Percentiles rank a stretch among this genome's conserved stretches.
phyloP scores from a whole-genome alignment of 2,113 vertebrate genomes.

The Thamnophis sirtalis region DNA sequence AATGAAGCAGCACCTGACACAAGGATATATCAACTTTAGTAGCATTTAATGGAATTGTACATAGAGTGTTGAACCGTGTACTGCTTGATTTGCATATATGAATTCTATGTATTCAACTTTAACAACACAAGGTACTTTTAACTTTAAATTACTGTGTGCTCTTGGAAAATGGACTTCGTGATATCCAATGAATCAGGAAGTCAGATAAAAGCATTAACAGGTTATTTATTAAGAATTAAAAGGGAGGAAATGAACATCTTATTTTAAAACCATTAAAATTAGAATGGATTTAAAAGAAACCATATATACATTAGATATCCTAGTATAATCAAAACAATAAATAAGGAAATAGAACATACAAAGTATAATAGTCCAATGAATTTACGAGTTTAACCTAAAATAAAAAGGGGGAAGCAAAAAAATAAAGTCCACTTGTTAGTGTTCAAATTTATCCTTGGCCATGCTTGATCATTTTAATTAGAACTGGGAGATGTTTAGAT shows the following conservation, averaged over 20 bases:
- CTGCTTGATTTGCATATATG: background rate
- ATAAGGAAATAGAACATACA: background rate
- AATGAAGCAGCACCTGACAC: too few species aligned
- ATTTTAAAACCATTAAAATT: background rate
- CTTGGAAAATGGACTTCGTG: background rate
- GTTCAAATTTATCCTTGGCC: background rate
- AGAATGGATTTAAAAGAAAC: background rate
- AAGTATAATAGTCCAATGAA: background rate
- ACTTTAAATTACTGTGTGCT: background rate
- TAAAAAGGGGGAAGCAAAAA: background rate
- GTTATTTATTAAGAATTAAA: background rate
- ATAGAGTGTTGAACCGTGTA: background rate
- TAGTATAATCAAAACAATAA: background rate
- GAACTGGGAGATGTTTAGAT: background rate
- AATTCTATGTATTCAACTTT: background rate
- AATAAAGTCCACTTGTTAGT: background rate
- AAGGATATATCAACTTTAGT: background rate
- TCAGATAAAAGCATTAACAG: background rate
- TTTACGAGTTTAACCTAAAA: background rate
- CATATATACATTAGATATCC: background rate
- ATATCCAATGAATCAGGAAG: background rate
- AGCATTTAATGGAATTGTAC: background rate
- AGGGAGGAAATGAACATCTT: background rate
- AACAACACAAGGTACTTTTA: background rate
- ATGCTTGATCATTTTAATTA: background rate